phyloP scores from a whole-genome alignment of 2,113 vertebrate genomes.

The Butorides virescens region DNA sequence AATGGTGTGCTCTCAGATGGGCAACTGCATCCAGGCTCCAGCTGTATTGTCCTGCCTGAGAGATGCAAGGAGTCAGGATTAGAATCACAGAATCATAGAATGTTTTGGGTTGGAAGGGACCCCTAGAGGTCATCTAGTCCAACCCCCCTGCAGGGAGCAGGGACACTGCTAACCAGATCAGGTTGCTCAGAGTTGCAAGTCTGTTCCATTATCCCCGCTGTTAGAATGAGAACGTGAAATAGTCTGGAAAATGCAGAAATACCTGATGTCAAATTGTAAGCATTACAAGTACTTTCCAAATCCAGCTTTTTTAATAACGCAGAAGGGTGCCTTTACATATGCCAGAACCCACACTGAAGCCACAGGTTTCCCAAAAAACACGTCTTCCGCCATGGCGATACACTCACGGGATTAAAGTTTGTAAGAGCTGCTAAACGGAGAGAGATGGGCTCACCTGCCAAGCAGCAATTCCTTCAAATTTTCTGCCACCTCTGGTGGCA shows the following conservation, averaged over 20 bases:
- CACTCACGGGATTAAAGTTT: background rate
- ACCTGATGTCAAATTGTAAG: background rate
- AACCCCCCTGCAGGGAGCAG: too few species aligned
- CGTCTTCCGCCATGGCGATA: background rate
- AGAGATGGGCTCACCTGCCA: conserved; percentile 19
- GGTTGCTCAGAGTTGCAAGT: background rate
- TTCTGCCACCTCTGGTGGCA: background rate
- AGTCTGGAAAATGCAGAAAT: background rate
- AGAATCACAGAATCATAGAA: background rate
- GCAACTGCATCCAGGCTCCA: background rate
- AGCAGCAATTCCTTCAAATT: conserved; percentile 22
- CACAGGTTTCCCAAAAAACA: conserved; percentile 28
- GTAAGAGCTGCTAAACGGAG: background rate
- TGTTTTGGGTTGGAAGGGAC: too few species aligned
- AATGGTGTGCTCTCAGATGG: background rate
- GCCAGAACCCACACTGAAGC: background rate
- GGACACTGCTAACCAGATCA: too few species aligned
- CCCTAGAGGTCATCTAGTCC: too few species aligned
- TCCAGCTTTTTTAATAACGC: background rate
- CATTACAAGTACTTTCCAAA: background rate
- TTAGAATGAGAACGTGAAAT: background rate
- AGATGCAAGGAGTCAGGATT: background rate
- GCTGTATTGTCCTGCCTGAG: background rate
- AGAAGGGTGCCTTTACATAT: background rate
- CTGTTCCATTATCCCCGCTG: background rate